A percentile compares a stretch with the other conserved stretches of the same genome.
phyloP scores from a whole-genome alignment of 2,888 invertebrate genomes.

The Caenorhabditis sp. region DNA sequence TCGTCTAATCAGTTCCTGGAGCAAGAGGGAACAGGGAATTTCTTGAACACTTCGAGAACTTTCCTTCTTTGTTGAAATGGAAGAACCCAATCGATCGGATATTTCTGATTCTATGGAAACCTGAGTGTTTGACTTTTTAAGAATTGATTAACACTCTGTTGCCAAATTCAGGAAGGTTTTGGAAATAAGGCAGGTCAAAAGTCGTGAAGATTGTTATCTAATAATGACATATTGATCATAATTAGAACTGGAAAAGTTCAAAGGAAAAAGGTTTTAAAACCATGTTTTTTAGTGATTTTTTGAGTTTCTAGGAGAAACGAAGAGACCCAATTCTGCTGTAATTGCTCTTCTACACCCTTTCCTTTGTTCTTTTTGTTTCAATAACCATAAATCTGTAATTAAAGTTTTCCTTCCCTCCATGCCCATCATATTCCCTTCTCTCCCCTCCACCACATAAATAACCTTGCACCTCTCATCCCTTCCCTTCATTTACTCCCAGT shows the following conservation, averaged over 20 bases:
- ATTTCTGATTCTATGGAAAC: no score
- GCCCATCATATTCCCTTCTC: conserved; percentile 16
- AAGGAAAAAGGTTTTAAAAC: neutral
- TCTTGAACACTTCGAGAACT: neutral
- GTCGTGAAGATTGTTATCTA: no score
- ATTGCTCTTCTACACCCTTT: neutral
- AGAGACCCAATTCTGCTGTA: neutral
- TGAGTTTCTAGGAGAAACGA: neutral
- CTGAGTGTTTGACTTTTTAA: no score
- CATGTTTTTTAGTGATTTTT: neutral
- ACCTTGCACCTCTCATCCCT: conserved; percentile 48
- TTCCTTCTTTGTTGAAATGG: no score
- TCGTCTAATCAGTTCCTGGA: conserved; percentile 1
- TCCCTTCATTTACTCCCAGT: conserved; percentile 20
- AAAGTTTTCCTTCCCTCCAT: conserved; percentile 27
- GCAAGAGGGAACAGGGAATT: neutral
- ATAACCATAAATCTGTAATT: conserved; percentile 43
- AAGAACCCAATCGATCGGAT: no score
- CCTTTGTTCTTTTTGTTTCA: conserved; percentile 20
- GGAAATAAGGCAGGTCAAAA: no score
- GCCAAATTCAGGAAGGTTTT: no score
- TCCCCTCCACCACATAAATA: conserved; percentile 41
- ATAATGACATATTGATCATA: no score
- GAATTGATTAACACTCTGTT: no score
- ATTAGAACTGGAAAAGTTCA: no score